Percentiles rank a stretch among this genome's conserved stretches.
These are phyloP conservation scores for Sisor rabdophorus DNA, from an alignment of 2,113 vertebrate genomes.

Conservation along the genomic window DNA sequence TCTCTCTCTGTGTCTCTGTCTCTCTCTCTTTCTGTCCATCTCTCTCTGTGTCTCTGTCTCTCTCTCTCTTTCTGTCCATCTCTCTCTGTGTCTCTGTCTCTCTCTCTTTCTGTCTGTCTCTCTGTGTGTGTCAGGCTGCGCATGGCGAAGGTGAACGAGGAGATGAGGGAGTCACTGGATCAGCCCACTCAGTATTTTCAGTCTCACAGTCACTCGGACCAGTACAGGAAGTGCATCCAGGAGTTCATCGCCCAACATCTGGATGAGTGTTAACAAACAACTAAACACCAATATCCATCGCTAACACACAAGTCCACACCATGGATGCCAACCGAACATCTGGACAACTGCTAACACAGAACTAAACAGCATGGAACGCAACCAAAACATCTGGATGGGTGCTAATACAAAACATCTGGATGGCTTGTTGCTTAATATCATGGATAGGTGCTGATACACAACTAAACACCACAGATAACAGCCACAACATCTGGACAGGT, in stretches of 20 bases:
- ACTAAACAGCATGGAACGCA: neutral
- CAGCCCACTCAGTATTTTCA: constrained; percentile 80
- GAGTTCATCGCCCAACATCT: constrained; percentile 81
- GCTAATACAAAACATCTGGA: neutral
- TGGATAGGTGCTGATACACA: neutral
- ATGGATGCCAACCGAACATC: neutral
- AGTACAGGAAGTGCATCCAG: constrained; percentile 80
- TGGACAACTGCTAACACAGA: neutral
- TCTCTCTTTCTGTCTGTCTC: neutral
- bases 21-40: too few relatives aligned
- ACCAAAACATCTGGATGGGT: neutral
- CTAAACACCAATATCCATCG: too few relatives aligned
- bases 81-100: neutral
- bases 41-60: too few relatives aligned
- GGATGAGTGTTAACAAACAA: constrained; percentile 62
- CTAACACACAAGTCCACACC: too few relatives aligned
- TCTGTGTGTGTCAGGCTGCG: constrained; percentile 67
- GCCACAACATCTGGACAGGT: neutral
- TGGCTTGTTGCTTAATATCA: neutral
- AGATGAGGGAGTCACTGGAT: constrained; percentile 83
- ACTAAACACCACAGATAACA: neutral
- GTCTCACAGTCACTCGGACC: constrained; percentile 77
- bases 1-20: too few relatives aligned
- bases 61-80: too few relatives aligned
- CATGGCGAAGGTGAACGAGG: constrained; percentile 83